phyloP scores from a whole-genome alignment of 1,140 invertebrate genomes.

The Solen grandis region DNA sequence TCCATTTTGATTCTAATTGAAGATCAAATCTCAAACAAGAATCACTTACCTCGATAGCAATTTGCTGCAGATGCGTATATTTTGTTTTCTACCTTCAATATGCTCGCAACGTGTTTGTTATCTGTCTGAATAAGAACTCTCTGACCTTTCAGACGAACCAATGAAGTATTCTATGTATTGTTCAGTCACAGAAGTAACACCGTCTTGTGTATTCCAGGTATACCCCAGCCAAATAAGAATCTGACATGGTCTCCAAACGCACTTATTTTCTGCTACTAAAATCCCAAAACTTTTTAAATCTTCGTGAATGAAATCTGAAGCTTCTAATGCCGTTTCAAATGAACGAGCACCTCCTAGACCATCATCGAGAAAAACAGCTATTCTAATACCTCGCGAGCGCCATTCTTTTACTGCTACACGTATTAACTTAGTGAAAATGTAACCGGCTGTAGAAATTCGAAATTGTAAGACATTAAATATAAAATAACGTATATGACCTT shows the following conservation, averaged over 20 bases:
- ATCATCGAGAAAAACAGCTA: conserved; percentile 13
- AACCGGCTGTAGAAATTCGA: conserved; percentile 39
- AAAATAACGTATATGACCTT: conserved; percentile 19
- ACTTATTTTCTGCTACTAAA: no score
- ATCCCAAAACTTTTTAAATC: no score
- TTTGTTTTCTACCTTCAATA: neutral
- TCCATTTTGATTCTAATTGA: no score
- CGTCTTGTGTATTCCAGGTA: conserved; percentile 1
- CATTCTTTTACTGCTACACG: conserved; percentile 19
- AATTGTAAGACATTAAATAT: conserved; percentile 55
- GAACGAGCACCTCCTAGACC: conserved; percentile 24
- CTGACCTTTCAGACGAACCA: conserved; percentile 8
- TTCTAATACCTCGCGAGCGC: conserved; percentile 3
- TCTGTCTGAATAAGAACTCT: conserved; percentile 9
- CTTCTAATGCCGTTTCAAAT: neutral
- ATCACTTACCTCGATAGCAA: conserved; percentile 8
- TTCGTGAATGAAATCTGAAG: neutral
- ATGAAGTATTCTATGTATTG: conserved; percentile 11
- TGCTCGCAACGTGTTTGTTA: neutral
- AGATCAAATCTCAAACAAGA: conserved; percentile 2
- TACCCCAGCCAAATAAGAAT: conserved; percentile 57
- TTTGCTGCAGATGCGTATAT: conserved; percentile 23
- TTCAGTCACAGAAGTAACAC: conserved; percentile 6
- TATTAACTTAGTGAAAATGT: conserved; percentile 50
- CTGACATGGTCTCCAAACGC: conserved; percentile 38